Percentiles rank a stretch among this genome's conserved stretches.
These are phyloP conservation scores for Neodiprion virginianus DNA, from an alignment of 1,140 invertebrate genomes.

Conservation along the genomic window DNA sequence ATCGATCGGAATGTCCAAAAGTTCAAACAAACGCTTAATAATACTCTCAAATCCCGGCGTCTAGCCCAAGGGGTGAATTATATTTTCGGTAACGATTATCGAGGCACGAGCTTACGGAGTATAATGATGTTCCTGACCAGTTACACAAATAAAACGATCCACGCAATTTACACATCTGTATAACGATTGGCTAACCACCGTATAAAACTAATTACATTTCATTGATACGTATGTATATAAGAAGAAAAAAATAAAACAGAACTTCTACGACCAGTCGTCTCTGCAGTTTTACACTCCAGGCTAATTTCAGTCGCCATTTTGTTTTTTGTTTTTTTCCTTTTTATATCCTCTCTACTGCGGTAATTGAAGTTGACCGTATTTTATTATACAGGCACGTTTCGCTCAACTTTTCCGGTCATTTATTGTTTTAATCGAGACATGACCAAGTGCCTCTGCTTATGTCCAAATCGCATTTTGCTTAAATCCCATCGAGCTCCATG, in stretches of 20 bases:
- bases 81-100: neutral
- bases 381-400: neutral
- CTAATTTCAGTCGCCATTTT: neutral
- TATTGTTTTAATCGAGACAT: no score
- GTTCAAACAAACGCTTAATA: slow-evolving; percentile 1
- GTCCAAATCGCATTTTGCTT: neutral
- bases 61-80: neutral
- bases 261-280: neutral
- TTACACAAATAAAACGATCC: neutral
- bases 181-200: neutral
- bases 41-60: neutral
- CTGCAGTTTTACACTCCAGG: neutral
- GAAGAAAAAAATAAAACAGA: neutral
- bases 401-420: no score
- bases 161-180: neutral
- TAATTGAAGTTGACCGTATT: neutral
- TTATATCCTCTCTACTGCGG: neutral
- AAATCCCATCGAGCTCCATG: neutral
- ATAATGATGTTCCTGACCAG: neutral
- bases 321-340: neutral
- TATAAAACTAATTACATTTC: neutral
- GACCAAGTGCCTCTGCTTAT: no score
- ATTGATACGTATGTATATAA: neutral
- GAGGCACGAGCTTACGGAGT: neutral
- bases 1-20: neutral